Base-by-base conservation (phyloP, 2,888 invertebrate species). In the Steromphala cineraria region DNA sequence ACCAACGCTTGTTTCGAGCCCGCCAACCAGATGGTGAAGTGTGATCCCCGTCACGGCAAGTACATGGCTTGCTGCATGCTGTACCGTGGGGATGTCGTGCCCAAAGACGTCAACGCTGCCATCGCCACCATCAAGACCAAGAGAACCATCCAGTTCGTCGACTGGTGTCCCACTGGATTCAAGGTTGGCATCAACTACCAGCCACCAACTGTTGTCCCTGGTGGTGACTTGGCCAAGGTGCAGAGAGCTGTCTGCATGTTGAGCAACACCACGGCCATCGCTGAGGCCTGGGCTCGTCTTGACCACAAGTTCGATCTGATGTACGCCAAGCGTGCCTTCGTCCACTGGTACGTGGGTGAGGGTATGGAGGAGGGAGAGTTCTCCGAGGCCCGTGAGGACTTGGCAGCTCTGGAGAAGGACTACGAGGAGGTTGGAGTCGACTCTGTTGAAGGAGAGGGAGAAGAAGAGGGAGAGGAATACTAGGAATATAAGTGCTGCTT, bases 1-100 rank as follows among this genome's bases (percentile, higher is more conserved):
- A 91, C 91, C 80, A 91, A 90, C 75, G 87, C 90, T 31, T 89
- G 90, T 80, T 91, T 91, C 81, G 91, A 91, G 82, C 89, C 91
- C 53, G 88, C 87, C 79, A 91, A 91, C 84, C 90, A 90, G 83
- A 92, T 93, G 92, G 92, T 92, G 36, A 92, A 92, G 85, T 92
- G 92, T 81, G 92, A 92, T 82, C 92, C 92, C 56, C 88, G 91
- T 80, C 91, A 90, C 78, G 91, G 91, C 76, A 94, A 93, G 83
- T 93, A 93, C 81, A 93, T 91, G 93, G 94, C 94, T 17, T 91
- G 82, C 85, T 93, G 83, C 89, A 86, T 89, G 80, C 81, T 89
- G 78, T 89, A 89, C 79, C 83, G 89, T 62, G 89, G 89, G 55
- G 89, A 89, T 77, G 89, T 89, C 19, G 90, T 90, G n/a, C 89